phyloP scores from a whole-genome alignment of 2,113 vertebrate genomes.

The Bos taurus region ARS-UCD2.0 NC_037329.1:47441001-47441500 shows the following conservation, averaged over 20 bases:
- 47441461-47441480: not conserved
- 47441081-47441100: conserved; percentile 16
- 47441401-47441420: conserved; percentile 20
- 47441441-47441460: conserved; percentile 1
- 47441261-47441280: conserved; percentile 41
- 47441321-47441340: not conserved
- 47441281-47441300: not conserved
- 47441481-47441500: not conserved
- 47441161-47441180: conserved; percentile 36
- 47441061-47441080: conserved; percentile 5
- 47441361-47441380: conserved; percentile 31
- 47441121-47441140: conserved; percentile 25
- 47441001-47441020: conserved; percentile 1
- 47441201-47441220: conserved; percentile 47
- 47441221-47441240: conserved; percentile 16
- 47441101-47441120: conserved; percentile 33
- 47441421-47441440: not conserved
- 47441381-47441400: conserved; percentile 37
- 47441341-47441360: conserved; percentile 28
- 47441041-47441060: not conserved
- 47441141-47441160: conserved; percentile 55
- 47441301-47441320: conserved; percentile 25
- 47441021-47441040: not conserved
- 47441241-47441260: conserved; percentile 49
- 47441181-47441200: conserved; percentile 39